Percentiles rank a stretch among this genome's conserved stretches.
Conservation (phyloP, 2,888 invertebrate genomes). For the Schizotus pectinicornis region DNA sequence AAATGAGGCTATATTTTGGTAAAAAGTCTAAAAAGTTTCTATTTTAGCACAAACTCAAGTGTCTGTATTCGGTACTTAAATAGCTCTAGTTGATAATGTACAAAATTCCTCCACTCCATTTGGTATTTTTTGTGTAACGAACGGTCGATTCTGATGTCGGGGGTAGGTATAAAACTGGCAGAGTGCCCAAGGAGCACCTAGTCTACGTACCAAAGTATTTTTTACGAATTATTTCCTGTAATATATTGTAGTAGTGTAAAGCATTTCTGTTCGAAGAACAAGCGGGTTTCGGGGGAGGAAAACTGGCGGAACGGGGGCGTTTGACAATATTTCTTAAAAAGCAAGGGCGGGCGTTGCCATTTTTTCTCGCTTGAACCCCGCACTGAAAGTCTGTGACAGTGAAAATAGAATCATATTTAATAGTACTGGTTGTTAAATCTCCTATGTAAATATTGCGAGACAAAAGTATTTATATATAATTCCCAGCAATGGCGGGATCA, state of each 20-base stretch:
- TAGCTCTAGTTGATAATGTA: slow-evolving; percentile 43
- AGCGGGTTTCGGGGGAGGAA: slow-evolving; percentile 30
- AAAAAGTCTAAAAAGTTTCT: slow-evolving; percentile 50
- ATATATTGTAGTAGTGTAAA: slow-evolving; percentile 39
- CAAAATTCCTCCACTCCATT: slow-evolving; percentile 42
- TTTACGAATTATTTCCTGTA: slow-evolving; percentile 50
- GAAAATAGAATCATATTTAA: slow-evolving; percentile 45
- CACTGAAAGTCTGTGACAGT: slow-evolving; percentile 46
- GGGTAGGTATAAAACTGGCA: slow-evolving; percentile 40
- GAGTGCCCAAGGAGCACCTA: slow-evolving; percentile 50
- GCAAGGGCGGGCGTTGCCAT: slow-evolving; percentile 39
- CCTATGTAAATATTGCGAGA: slow-evolving; percentile 51
- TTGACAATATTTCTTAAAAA: slow-evolving; percentile 34
- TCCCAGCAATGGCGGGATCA: slow-evolving; percentile 54
- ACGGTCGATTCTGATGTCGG: slow-evolving; percentile 37
- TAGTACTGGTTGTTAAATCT: slow-evolving; percentile 50
- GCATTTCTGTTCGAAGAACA: slow-evolving; percentile 24
- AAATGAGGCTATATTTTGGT: slow-evolving; percentile 55
- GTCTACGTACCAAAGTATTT: slow-evolving; percentile 50
- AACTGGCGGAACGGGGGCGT: slow-evolving; percentile 19
- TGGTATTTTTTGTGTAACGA: slow-evolving; percentile 45
- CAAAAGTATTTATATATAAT: slow-evolving; percentile 52
- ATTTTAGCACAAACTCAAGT: slow-evolving; percentile 53
- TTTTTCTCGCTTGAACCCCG: slow-evolving; percentile 43
- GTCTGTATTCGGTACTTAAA: slow-evolving; percentile 41